Evolutionary conservation across 2,888 invertebrate species (phyloP).

Genomic region (Stenodera caucasica): DNA sequence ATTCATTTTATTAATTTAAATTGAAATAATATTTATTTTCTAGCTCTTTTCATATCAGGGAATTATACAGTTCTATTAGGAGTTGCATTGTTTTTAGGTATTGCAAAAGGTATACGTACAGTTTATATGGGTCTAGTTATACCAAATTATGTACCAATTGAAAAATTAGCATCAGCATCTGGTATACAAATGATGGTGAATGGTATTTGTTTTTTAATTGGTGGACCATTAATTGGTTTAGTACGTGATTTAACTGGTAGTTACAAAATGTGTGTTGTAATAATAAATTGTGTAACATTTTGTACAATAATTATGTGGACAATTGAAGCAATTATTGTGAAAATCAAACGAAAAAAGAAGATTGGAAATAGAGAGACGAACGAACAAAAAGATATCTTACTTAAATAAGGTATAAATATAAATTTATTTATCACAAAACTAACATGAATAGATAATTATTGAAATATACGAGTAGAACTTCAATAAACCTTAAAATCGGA

Average conservation of each 20-base stretch:
- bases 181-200: constrained; percentile 72
- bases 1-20: background rate
- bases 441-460: background rate
- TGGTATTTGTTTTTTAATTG: constrained; percentile 63
- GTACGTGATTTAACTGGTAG: constrained; percentile 65
- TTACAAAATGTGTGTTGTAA: constrained; percentile 62
- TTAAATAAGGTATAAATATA: background rate
- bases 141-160: constrained; percentile 68
- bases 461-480: no score
- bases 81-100: constrained; percentile 64
- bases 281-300: constrained; percentile 65
- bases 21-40: background rate
- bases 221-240: constrained; percentile 66
- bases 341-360: background rate
- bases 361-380: background rate
- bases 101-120: constrained; percentile 70
- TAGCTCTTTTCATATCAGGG: constrained; percentile 26
- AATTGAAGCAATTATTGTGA: constrained; percentile 49
- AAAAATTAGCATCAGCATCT: constrained; percentile 67
- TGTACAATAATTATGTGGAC: constrained; percentile 64
- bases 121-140: constrained; percentile 71
- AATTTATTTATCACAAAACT: background rate
- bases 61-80: constrained; percentile 28
- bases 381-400: constrained; percentile 14
- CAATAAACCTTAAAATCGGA: no score